Conservation (phyloP, 2,113 vertebrate species). For the Platycercus adscitus region DNA sequence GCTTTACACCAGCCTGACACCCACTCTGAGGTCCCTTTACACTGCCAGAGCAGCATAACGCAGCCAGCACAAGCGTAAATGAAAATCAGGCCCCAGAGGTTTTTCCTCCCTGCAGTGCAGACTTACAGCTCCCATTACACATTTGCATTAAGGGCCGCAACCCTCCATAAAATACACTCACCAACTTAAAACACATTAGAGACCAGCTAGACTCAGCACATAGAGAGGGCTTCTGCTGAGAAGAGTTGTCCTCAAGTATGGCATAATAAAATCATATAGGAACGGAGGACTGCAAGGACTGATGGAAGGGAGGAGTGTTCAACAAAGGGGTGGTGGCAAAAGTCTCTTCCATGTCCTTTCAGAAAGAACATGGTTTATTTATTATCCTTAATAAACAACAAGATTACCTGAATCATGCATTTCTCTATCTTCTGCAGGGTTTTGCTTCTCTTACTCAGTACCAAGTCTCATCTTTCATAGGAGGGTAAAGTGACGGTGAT, state of each 20-base stretch:
- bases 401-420: not conserved
- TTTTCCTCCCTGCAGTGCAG: conserved; percentile 42
- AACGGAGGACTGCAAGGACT: not conserved
- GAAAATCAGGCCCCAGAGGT: conserved; percentile 51
- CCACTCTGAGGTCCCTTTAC: conserved; percentile 34
- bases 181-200: conserved; percentile 47
- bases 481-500: not conserved
- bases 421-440: not conserved
- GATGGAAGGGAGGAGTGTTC: not conserved
- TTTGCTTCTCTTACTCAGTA: not conserved
- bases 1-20: conserved; percentile 33
- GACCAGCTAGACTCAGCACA: conserved; percentile 31
- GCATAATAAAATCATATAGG: conserved; percentile 10
- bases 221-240: not conserved
- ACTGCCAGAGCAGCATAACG: not conserved
- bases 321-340: not conserved
- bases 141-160: conserved; percentile 53
- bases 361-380: not conserved
- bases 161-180: conserved; percentile 42
- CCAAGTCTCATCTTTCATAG: not conserved
- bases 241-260: conserved; percentile 32
- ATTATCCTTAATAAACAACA: not conserved
- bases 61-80: conserved; percentile 10
- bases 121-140: conserved; percentile 43
- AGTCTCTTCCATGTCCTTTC: not conserved